These are phyloP conservation scores for Agrenia bidenticulata DNA, from an alignment of 2,888 invertebrate species.

Conservation along the genomic window DNA sequence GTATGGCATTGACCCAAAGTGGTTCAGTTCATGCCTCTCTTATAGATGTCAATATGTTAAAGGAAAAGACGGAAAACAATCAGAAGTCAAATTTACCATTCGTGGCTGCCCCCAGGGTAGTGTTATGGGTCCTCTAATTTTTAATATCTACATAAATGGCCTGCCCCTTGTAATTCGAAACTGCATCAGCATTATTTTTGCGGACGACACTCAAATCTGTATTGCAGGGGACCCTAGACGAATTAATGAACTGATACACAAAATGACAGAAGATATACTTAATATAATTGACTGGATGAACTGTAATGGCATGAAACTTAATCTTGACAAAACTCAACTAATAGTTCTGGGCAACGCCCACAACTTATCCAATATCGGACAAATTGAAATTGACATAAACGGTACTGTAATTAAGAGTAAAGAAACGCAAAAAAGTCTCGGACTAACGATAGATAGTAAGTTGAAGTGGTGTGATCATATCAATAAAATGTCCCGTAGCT, in stretches of 20 bases:
- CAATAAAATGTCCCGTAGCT: conserved; percentile 12
- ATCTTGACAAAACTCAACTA: conserved; percentile 25
- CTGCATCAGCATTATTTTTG: conserved; percentile 21
- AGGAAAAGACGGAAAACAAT: neutral
- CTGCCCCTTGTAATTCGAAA: conserved; percentile 20
- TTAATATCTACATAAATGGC: conserved; percentile 26
- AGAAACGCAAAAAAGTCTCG: conserved; percentile 14
- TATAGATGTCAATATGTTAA: conserved; percentile 23
- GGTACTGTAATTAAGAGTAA: neutral
- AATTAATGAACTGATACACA: conserved; percentile 4
- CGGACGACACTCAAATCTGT: conserved; percentile 26
- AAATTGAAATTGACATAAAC: neutral
- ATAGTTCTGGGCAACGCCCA: conserved; percentile 21
- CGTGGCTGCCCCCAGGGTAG: conserved; percentile 19
- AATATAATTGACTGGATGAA: conserved; percentile 19
- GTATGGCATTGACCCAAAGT: conserved; percentile 24
- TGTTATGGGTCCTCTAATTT: conserved; percentile 10
- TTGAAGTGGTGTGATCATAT: conserved; percentile 15
- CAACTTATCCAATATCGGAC: neutral
- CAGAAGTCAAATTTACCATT: conserved; percentile 10
- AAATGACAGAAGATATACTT: conserved; percentile 14
- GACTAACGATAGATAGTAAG: conserved; percentile 18
- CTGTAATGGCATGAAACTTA: conserved; percentile 26
- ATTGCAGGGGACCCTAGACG: conserved; percentile 6
- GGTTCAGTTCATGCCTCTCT: conserved; percentile 20